Evolutionary conservation across 2,888 invertebrate genomes (phyloP).

Genomic region (Antheraea yamamai): DNA sequence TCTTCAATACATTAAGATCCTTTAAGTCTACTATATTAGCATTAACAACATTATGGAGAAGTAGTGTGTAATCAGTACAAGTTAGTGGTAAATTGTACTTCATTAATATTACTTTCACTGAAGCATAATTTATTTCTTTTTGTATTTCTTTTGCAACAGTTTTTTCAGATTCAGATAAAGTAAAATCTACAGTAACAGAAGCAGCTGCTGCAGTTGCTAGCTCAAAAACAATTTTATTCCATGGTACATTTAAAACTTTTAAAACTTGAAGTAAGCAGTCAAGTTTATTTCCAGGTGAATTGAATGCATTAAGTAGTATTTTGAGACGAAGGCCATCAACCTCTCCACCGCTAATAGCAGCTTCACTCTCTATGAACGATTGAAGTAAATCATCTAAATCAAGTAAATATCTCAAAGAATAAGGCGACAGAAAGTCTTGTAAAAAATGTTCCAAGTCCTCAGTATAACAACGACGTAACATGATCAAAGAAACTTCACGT

Average conservation of each 20-base stretch:
- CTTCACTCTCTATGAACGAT: slow-evolving; percentile 70
- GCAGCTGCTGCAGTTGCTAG: slow-evolving; percentile 63
- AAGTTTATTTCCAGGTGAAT: slow-evolving; percentile 59
- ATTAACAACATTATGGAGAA: slow-evolving; percentile 67
- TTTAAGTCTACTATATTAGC: slow-evolving; percentile 55
- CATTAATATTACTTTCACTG: slow-evolving; percentile 71
- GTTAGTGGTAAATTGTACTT: slow-evolving; percentile 72
- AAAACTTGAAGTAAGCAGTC: slow-evolving; percentile 70
- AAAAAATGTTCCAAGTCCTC: slow-evolving; percentile 72
- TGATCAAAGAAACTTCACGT: slow-evolving; percentile 70
- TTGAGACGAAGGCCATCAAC: slow-evolving; percentile 67
- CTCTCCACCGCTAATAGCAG: slow-evolving; percentile 65
- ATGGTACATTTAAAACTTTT: slow-evolving; percentile 73
- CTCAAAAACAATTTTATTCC: slow-evolving; percentile 59
- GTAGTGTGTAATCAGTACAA: slow-evolving; percentile 65
- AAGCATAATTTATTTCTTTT: slow-evolving; percentile 70
- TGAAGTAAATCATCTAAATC: slow-evolving; percentile 69
- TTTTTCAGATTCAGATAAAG: slow-evolving; percentile 61
- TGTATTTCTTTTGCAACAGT: slow-evolving; percentile 65
- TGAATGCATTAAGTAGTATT: slow-evolving; percentile 64
- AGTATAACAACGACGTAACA: slow-evolving; percentile 76
- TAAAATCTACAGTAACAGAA: slow-evolving; percentile 62
- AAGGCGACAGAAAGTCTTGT: slow-evolving; percentile 67
- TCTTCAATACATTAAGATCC: slow-evolving; percentile 64
- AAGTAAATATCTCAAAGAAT: slow-evolving; percentile 65